phyloP scores from a whole-genome alignment of 2,888 invertebrate species.

The Cryptosula pallasiana region DNA sequence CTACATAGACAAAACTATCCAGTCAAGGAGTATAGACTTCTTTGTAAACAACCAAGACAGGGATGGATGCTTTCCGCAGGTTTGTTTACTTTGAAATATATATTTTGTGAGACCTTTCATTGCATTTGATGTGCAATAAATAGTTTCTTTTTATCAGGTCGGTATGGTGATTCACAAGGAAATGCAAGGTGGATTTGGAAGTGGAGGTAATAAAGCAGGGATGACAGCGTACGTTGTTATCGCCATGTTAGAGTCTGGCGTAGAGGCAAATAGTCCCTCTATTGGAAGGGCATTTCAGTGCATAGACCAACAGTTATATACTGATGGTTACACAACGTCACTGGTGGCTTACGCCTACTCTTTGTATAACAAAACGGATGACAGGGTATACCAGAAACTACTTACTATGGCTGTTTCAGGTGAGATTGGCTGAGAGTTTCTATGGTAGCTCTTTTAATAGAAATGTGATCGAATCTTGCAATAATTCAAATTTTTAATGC shows the following conservation, averaged over 20 bases:
- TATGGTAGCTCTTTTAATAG: background rate
- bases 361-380: slow-evolving; percentile 20
- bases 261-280: slow-evolving; percentile 30
- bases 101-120: too few species aligned
- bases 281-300: slow-evolving; percentile 31
- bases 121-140: background rate
- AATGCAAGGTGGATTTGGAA: slow-evolving; percentile 29
- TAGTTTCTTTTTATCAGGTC: background rate
- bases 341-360: slow-evolving; percentile 32
- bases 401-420: slow-evolving; percentile 17
- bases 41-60: slow-evolving; percentile 61
- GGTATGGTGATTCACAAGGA: slow-evolving; percentile 26
- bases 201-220: slow-evolving; percentile 29
- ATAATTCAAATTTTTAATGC: background rate
- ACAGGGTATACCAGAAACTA: background rate
- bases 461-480: background rate
- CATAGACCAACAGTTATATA: slow-evolving; percentile 27
- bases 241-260: slow-evolving; percentile 41
- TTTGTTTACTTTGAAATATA: slow-evolving; percentile 39
- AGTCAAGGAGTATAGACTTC: slow-evolving; percentile 35
- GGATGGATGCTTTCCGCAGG: slow-evolving; percentile 69
- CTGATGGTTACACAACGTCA: slow-evolving; percentile 35
- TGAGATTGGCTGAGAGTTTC: background rate
- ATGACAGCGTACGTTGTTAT: slow-evolving; percentile 45
- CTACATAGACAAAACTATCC: slow-evolving; percentile 60